phyloP scores from a whole-genome alignment of 2,113 vertebrate species.

The Sorex araneus region DNA sequence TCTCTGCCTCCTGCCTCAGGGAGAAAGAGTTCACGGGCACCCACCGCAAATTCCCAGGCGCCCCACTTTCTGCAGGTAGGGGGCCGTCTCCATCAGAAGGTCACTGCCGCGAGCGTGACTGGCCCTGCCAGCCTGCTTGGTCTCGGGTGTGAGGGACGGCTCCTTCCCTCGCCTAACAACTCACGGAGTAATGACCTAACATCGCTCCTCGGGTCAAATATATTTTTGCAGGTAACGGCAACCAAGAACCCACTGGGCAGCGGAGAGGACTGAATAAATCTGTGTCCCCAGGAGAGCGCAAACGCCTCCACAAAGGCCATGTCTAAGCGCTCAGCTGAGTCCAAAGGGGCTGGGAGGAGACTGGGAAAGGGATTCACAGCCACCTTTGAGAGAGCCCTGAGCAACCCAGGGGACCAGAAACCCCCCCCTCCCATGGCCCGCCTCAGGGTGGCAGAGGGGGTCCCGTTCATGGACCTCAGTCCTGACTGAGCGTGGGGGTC shows the following conservation, averaged over 20 bases:
- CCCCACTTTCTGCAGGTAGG: constrained; percentile 76
- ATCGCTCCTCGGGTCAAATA: constrained; percentile 88
- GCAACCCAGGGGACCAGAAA: constrained; percentile 29
- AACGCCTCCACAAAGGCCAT: constrained; percentile 87
- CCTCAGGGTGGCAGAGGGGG: not conserved
- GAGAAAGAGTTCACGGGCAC: constrained; percentile 78
- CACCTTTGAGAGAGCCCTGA: not conserved
- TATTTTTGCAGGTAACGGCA: constrained; percentile 89
- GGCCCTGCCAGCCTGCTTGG: constrained; percentile 77
- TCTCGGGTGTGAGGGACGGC: constrained; percentile 86
- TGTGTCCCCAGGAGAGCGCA: constrained; percentile 83
- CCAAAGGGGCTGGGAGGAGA: constrained; percentile 83
- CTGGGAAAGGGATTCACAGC: constrained; percentile 72
- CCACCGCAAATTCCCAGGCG: constrained; percentile 77
- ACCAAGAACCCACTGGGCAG: constrained; percentile 88
- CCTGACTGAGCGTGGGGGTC: not conserved
- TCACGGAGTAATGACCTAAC: constrained; percentile 89
- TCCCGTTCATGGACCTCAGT: not conserved
- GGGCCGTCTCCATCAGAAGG: constrained; percentile 81
- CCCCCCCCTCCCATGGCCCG: not conserved
- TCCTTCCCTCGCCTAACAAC: constrained; percentile 88
- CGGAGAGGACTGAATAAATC: constrained; percentile 88
- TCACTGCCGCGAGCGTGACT: constrained; percentile 81
- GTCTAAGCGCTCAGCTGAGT: constrained; percentile 85
- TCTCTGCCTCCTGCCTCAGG: not conserved